Base-by-base conservation (phyloP, 2,888 invertebrate genomes). In the Dicycla oo region DNA sequence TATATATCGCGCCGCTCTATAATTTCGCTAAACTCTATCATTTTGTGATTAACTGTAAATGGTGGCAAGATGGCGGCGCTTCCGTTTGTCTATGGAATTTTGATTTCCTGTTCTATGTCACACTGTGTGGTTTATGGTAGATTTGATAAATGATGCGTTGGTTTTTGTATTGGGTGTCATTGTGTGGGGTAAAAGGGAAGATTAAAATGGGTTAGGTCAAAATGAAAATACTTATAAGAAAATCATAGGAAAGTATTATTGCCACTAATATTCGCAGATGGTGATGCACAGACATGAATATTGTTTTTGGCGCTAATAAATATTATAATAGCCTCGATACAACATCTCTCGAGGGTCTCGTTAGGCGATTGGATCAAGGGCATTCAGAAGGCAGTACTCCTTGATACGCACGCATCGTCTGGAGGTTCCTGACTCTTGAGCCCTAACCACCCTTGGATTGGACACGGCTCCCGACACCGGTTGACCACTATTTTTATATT, bases 21-120 rank as follows among this genome's bases (percentile, higher is more conserved):
- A 91, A 95, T 95, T 91, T 93, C 53, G 90, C 91, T 94, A 94
- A 94, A 91, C 91, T 87, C 82, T 89, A 82, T 84, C 77, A 86
- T 86, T 83, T 86, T 73, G 75, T 83, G 85, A 88, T 88, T 88
- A 87, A 85, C 85, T 87, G 85, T 91, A 87, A 88, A 86, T 82
- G 86, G 73, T 67, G 65, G 75, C 77, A 81, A 80, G 71, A 82
- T 79, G 85, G 85, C 82, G 81, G 69, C 58, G 86, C 86, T 88
- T 90, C 90, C 91, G 90, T 87, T 90, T 82, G 75, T 81, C 81
- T 83, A 81, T 82, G 75, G 82, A n/a, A 73, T 71, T 81, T 86
- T 58, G 57, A 81, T 76, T 84, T 85, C 86, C 85, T 81, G 86
- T 78, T 67, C 15, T 58, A 60, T 78, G 78, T 69, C 76, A 70